Evolutionary conservation across 2,797 vertebrate species (phyloP).

Genomic region (Chromis chromis): DNA sequence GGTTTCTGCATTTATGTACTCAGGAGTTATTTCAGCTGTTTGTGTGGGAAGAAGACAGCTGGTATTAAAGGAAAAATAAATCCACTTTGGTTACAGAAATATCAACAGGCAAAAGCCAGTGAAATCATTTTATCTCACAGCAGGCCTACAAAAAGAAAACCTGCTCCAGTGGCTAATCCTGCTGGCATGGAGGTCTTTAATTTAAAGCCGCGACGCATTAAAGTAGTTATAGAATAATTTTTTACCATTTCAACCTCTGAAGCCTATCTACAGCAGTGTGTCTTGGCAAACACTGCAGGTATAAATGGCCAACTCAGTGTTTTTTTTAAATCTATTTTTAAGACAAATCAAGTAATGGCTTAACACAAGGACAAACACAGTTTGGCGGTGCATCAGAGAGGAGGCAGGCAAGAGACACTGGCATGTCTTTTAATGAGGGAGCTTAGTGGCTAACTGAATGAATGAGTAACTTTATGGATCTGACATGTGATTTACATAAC

Average conservation of each 20-base stretch:
- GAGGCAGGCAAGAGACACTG: conserved; percentile 33
- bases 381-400: conserved; percentile 31
- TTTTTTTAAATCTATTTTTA: conserved; percentile 41
- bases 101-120: conserved; percentile 26
- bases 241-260: conserved; percentile 32
- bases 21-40: conserved; percentile 23
- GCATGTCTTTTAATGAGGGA: conserved; percentile 33
- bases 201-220: conserved; percentile 34
- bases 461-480: conserved; percentile 12
- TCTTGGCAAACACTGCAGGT: conserved; percentile 37
- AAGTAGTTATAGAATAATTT: conserved; percentile 45
- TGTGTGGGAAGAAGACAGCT: conserved; percentile 15
- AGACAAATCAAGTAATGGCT: conserved; percentile 50
- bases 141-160: conserved; percentile 20
- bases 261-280: conserved; percentile 5
- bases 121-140: conserved; percentile 36
- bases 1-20: not conserved
- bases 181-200: conserved; percentile 31
- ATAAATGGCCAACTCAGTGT: conserved; percentile 30
- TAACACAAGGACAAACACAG: conserved; percentile 54
- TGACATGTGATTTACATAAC: conserved; percentile 16
- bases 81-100: conserved; percentile 25
- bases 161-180: conserved; percentile 35
- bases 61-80: conserved; percentile 14
- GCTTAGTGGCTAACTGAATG: conserved; percentile 19